Percentiles rank a stretch among this genome's conserved stretches.
These are phyloP conservation scores for Sepiola atlantica DNA, from an alignment of 2,888 invertebrate species.

Conservation along the genomic window DNA sequence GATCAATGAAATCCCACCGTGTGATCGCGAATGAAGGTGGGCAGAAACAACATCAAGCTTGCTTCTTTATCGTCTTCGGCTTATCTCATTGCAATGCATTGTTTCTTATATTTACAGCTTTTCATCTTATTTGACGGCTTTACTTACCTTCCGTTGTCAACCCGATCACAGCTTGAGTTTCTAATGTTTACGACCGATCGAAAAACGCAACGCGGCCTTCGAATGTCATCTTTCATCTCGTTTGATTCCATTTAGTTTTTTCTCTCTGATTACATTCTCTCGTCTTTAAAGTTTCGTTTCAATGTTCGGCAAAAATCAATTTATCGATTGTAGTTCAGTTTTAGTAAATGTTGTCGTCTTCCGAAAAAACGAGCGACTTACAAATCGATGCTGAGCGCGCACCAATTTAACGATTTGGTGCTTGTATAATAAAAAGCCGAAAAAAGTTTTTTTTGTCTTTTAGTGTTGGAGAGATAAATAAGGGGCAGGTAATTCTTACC, in stretches of 20 bases:
- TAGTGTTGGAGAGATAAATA: too few species aligned
- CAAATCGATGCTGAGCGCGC: not conserved
- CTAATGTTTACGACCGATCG: not conserved
- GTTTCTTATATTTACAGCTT: not conserved
- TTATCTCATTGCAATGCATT: not conserved
- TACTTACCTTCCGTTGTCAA: not conserved
- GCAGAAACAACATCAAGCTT: not conserved
- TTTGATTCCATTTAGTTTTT: not conserved
- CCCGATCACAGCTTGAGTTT: not conserved
- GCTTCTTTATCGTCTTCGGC: not conserved
- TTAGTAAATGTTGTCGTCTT: not conserved
- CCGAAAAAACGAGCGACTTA: not conserved
- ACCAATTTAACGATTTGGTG: too few species aligned
- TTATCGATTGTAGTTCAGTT: not conserved
- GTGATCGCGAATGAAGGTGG: not conserved
- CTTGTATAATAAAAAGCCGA: too few species aligned
- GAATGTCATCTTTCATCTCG: not conserved
- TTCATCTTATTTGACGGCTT: not conserved
- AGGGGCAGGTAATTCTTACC: too few species aligned
- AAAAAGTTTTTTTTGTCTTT: too few species aligned
- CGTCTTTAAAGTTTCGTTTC: not conserved
- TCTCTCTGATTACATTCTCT: not conserved
- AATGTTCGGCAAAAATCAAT: constrained; percentile 4
- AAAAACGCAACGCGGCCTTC: not conserved
- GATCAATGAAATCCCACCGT: not conserved